Percentiles rank a stretch among this genome's conserved stretches.
Conservation (phyloP, 2,888 invertebrate genomes). For the Eupithecia tripunctaria region DNA sequence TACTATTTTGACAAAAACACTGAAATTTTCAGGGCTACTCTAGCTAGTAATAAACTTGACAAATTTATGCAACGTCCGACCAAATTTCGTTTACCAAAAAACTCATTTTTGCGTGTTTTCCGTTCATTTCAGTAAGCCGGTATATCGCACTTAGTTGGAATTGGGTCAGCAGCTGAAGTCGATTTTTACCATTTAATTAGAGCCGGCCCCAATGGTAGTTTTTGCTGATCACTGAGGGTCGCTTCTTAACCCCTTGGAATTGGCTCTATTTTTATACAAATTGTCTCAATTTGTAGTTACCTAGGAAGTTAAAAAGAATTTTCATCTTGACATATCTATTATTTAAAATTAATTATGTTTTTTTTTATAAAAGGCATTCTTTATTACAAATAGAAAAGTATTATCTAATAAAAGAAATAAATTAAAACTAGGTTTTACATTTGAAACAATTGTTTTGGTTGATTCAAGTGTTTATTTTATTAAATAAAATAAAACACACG, state of each 20-base stretch:
- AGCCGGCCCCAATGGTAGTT: conserved; percentile 39
- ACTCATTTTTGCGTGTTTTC: conserved; percentile 3
- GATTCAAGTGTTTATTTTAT: no score
- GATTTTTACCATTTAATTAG: conserved; percentile 74
- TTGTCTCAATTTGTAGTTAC: neutral
- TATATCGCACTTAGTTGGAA: conserved; percentile 53
- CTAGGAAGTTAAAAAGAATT: neutral
- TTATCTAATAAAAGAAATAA: no score
- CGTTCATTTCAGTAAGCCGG: neutral
- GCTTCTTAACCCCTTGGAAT: conserved; percentile 11
- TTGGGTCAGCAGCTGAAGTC: conserved; percentile 58
- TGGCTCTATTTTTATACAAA: conserved; percentile 13
- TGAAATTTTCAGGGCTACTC: neutral
- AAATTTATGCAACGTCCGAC: neutral
- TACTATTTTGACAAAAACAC: neutral
- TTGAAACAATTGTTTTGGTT: no score
- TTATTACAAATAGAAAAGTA: no score
- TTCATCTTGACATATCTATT: neutral
- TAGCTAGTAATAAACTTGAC: neutral
- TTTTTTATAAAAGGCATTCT: no score
- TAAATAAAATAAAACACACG: no score
- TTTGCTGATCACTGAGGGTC: conserved; percentile 26
- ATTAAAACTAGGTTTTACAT: no score
- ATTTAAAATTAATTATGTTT: neutral
- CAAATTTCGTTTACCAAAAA: neutral